A percentile compares a stretch with the other conserved stretches of the same genome.
These are phyloP conservation scores for Gallinago stenura DNA, from an alignment of 2,797 vertebrate species.

Conservation along the genomic window DNA sequence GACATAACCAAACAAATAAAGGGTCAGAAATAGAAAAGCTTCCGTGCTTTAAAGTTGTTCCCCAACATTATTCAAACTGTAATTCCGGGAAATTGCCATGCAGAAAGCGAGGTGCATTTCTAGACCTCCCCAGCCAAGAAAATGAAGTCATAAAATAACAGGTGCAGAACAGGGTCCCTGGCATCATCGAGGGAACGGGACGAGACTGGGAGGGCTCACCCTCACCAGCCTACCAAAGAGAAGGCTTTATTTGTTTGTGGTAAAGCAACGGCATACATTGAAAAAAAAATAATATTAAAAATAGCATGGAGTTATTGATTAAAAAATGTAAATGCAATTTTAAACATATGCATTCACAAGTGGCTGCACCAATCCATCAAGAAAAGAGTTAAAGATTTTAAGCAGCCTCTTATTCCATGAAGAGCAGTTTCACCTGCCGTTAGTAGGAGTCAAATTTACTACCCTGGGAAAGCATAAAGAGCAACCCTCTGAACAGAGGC, in stretches of 20 bases:
- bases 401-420: not conserved
- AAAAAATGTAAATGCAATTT: slow-evolving; percentile 7
- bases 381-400: slow-evolving; percentile 60
- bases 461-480: slow-evolving; percentile 25
- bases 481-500: not conserved
- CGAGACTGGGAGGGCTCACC: not conserved
- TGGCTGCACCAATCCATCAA: not conserved
- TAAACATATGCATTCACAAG: not conserved
- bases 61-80: not conserved
- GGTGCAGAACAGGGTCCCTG: not conserved
- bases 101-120: not conserved
- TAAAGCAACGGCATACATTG: fast-evolving
- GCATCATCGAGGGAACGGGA: not conserved
- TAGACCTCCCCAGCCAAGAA: not conserved
- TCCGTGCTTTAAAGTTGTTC: not conserved
- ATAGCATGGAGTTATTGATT: not conserved
- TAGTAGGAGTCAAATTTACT: slow-evolving; percentile 20
- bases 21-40: not conserved
- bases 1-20: not conserved
- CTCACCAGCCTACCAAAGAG: not conserved
- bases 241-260: not conserved
- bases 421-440: not conserved
- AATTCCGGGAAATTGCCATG: not conserved
- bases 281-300: not conserved
- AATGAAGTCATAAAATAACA: not conserved